These are phyloP conservation scores for Canis aureus DNA, from an alignment of 2,113 vertebrate species.

Conservation along the genomic window DNA sequence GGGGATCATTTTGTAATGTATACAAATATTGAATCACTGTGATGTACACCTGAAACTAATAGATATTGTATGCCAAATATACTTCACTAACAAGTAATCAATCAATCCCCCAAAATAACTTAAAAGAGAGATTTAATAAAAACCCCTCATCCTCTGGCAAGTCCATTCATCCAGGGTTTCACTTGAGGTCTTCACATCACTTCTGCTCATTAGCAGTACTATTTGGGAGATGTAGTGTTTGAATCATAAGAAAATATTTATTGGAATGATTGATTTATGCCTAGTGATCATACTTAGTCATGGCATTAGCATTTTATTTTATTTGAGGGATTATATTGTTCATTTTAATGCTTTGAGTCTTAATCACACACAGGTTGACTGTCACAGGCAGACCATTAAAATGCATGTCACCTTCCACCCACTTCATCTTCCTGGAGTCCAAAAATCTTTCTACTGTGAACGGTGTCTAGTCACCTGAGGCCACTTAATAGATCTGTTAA, in stretches of 20 bases:
- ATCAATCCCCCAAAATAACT: neutral
- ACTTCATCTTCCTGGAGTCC: slow-evolving; percentile 15
- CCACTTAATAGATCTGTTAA: neutral
- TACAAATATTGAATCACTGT: neutral
- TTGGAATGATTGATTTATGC: slow-evolving; percentile 14
- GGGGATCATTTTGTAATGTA: neutral
- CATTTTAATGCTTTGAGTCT: neutral
- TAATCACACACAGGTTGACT: neutral
- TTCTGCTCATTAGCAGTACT: neutral
- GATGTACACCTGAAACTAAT: neutral
- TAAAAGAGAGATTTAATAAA: neutral
- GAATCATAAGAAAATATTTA: neutral
- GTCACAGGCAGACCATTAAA: slow-evolving; percentile 37
- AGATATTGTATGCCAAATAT: neutral
- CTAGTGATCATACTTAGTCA: neutral
- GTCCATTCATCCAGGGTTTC: neutral
- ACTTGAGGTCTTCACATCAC: neutral
- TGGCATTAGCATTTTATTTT: neutral
- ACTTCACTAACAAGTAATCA: neutral
- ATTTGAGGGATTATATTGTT: neutral
- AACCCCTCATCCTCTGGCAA: neutral
- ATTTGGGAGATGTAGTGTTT: neutral
- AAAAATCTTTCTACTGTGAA: slow-evolving; percentile 6
- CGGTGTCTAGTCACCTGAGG: neutral
- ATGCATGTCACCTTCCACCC: neutral